Evolutionary conservation across 2,888 invertebrate genomes (phyloP), one percentile per base, ranked within the genome.

Genomic region (Strigamia transsilvanica): DNA sequence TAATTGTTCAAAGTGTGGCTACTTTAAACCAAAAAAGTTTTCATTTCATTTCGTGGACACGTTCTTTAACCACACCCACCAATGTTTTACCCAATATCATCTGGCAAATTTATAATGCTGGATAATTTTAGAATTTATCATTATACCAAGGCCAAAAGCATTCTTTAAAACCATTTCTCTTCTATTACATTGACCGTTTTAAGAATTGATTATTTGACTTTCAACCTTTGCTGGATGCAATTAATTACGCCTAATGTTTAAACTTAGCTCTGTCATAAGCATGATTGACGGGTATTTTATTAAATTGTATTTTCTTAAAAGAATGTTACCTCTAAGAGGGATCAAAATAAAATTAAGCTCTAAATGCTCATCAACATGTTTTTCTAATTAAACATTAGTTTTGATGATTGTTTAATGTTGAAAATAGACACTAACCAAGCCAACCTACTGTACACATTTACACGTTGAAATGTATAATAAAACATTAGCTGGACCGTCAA

Each of bases 221-320:
- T 12, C 27, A 32, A 32, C 73, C 73, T 73, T 73, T 73, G 73
- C 27, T 15, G 38, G 13, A 13, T 32, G n/a, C 13, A 73, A 73
- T 73, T 73, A 73, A 73, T 73, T 73, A 56, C 56, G 56, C 56
- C 56, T 56, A 56, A 56, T 56, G 18, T 18, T 56, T 56, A 73
- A 32, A 27, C 73, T 73, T 73, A 13, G 32, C 32, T 32, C 32
- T 73, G 27, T 0, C 27, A 12, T 27, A 27, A 66, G 66, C 32
- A 13, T 73, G 73, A 73, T 27, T 73, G 73, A 73, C 73, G 32
- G 10, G 2, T 23, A 32, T 27, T 27, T 27, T 27, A 73, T 73
- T 73, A 73, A 73, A 73, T 73, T 73, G 32, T 7, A 13, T 27
- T 73, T 32, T 32, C 32, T 56, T 56, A 18, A 73, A 73, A 27